Evolutionary conservation across 1,140 invertebrate genomes (phyloP), one percentile per base, ranked within the genome.

Genomic region (Helicoverpa zea): DNA sequence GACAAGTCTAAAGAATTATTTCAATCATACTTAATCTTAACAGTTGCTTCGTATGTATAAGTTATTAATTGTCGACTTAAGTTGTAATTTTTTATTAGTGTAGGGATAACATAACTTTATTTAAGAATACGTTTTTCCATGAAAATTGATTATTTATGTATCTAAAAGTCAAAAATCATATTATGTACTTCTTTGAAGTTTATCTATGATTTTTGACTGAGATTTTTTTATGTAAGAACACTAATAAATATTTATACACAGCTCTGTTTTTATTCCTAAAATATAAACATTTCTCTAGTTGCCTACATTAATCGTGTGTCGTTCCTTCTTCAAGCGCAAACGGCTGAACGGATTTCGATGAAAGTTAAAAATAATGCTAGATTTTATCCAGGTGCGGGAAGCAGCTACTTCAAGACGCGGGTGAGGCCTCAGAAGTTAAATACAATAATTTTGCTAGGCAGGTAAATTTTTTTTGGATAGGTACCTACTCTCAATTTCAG

Each of bases 221-320:
- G 43, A 18, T 51, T 68, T 51, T 66, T 30, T 68, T 51, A 30
- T 54, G n/a, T 70, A 70, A 70, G 66, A 52, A 70, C 35, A 35
- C 47, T 30, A 63, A 80, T 72, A 63, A 64, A 75, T 72, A 70
- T 81, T 64, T 74, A 49, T 64, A 58, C 72, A 75, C 59, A 10
- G 13, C 13, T 70, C 12, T 11, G 14, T 2, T 64, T 73, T 75
- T 11, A 52, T 73, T 52, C 43, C n/a, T 11, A 16, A 10, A 18
- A 14, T 23, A 9, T 10, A 58, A 3, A 35, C 7, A 35, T 35
- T 9, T 43, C 9, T 43, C 35, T 9, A 23, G 23, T 23, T 23
- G 23, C 23, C 23, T 23, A 23, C 23, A 23, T 23, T 23, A 23
- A 23, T 23, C 9, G 35, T 43, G 35, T 43, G 35, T 43, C 7